phyloP scores from a whole-genome alignment of 2,888 invertebrate species.

The Ligdia adustata region DNA sequence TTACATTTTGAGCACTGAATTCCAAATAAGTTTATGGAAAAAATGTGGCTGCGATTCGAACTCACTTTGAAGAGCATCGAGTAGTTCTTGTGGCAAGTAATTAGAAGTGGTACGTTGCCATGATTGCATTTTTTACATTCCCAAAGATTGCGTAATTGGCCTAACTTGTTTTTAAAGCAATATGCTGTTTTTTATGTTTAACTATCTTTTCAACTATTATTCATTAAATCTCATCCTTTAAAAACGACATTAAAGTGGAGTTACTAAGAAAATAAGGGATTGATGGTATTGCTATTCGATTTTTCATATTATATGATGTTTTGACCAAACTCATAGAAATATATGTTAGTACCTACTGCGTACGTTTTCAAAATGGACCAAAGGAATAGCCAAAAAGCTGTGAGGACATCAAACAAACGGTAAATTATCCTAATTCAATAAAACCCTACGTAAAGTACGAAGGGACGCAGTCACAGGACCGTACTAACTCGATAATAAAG shows the following conservation, averaged over 20 bases:
- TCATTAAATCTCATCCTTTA: no score
- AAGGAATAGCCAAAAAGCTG: conserved; percentile 43
- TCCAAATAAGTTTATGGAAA: conserved; percentile 50
- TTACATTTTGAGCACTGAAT: conserved; percentile 60
- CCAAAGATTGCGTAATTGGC: no score
- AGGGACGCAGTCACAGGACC: conserved; percentile 45
- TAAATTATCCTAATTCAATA: conserved; percentile 71
- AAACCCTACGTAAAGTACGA: conserved; percentile 48
- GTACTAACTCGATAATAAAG: conserved; percentile 65
- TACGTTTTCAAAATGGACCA: conserved; percentile 8
- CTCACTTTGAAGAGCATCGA: conserved; percentile 38
- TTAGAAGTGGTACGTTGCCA: conserved; percentile 41
- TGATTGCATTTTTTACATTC: no score
- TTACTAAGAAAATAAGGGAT: no score
- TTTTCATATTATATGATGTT: no score
- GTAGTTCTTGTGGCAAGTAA: conserved; percentile 37
- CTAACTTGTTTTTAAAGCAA: no score
- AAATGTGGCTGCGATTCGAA: conserved; percentile 49
- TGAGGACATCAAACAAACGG: conserved; percentile 61
- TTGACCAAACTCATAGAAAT: no score
- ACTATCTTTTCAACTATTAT: no score
- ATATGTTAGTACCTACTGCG: no score
- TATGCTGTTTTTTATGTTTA: no score
- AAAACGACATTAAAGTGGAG: no score
- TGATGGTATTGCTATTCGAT: no score